Evolutionary conservation across 2,113 vertebrate species (phyloP).

Genomic region (Pseudois nayaur): DNA sequence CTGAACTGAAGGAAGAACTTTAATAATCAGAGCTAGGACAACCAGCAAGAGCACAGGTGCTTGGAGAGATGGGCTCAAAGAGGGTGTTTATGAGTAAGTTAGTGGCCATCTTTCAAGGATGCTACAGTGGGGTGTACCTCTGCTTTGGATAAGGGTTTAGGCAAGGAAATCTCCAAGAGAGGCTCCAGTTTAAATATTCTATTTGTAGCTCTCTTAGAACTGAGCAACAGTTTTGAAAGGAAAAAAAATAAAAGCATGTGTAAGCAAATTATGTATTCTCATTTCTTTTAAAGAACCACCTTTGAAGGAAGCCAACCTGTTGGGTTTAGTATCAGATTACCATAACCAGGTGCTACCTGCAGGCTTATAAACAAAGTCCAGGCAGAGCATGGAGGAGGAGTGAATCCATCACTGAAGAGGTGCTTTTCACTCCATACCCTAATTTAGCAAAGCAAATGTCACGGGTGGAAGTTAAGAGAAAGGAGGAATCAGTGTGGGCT

Average conservation of each 20-base stretch:
- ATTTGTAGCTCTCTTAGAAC: neutral
- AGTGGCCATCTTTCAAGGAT: neutral
- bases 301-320: neutral
- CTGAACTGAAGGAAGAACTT: neutral
- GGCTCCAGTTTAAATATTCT: neutral
- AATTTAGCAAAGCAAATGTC: constrained; percentile 12
- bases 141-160: neutral
- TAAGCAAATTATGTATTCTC: neutral
- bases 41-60: no score
- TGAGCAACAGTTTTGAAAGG: neutral
- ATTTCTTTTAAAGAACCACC: neutral
- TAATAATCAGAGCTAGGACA: no score
- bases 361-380: neutral
- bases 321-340: neutral
- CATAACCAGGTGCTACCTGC: neutral
- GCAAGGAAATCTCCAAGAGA: neutral
- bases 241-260: neutral
- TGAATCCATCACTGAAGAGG: neutral
- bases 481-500: neutral
- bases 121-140: rapidly evolving
- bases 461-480: neutral
- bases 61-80: no score
- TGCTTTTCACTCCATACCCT: neutral
- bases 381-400: neutral
- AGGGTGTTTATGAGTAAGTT: neutral